These are phyloP conservation scores for Anser brachyrhynchus DNA, from an alignment of 2,113 vertebrate species.

Conservation along the genomic window DNA sequence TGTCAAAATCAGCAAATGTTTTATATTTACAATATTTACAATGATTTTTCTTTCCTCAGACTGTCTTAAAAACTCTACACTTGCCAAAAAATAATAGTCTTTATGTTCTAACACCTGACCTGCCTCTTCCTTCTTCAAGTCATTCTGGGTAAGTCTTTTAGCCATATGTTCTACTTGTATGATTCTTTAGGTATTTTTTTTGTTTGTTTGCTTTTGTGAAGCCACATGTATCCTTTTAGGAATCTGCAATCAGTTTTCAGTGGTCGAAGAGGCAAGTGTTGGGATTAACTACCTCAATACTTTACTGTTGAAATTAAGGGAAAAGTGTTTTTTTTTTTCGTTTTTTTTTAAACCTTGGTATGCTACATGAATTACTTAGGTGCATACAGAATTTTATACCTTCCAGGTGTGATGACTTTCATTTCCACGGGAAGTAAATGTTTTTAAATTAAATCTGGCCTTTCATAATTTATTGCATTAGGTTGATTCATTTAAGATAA, in stretches of 20 bases:
- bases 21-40: background rate
- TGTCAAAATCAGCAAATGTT: background rate
- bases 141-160: slow-evolving; percentile 88
- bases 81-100: slow-evolving; percentile 99
- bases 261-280: background rate
- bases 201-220: background rate
- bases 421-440: no score
- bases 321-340: no score
- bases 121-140: slow-evolving; percentile 90
- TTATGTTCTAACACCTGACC: slow-evolving; percentile 96
- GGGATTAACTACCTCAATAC: background rate
- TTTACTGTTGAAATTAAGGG: background rate
- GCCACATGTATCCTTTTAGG: background rate
- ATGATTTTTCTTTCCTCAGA: slow-evolving; percentile 77
- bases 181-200: background rate
- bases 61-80: slow-evolving; percentile 93
- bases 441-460: background rate
- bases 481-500: background rate
- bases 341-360: background rate
- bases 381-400: background rate
- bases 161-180: background rate
- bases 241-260: background rate
- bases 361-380: background rate
- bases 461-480: background rate
- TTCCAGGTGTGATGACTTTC: background rate